These are phyloP conservation scores for Anorthoa munda DNA, from an alignment of 2,888 invertebrate species.

Conservation along the genomic window DNA sequence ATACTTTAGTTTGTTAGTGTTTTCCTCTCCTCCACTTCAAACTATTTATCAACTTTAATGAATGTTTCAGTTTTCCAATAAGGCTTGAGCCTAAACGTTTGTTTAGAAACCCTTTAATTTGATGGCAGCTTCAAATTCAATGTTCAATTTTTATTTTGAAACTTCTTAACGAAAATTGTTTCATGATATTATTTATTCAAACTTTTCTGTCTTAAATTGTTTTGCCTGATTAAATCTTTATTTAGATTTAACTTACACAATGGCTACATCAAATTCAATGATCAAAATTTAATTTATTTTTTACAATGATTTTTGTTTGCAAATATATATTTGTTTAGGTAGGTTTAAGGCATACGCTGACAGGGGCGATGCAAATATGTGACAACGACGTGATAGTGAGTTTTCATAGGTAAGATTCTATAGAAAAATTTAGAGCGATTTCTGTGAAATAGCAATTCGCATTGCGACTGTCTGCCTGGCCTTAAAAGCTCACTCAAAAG, in stretches of 20 bases:
- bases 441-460: background rate
- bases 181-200: background rate
- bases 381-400: no score
- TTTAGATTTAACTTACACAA: background rate
- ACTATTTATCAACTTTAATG: conserved; percentile 37
- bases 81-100: conserved; percentile 30
- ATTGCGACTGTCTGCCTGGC: background rate
- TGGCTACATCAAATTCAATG: background rate
- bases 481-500: background rate
- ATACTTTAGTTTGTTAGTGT: background rate
- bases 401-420: no score
- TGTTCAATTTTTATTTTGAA: background rate
- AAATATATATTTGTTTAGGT: background rate
- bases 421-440: no score
- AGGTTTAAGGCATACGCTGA: background rate
- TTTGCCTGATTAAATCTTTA: background rate
- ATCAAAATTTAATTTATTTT: background rate
- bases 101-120: conserved; percentile 9
- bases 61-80: conserved; percentile 32
- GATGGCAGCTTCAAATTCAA: background rate
- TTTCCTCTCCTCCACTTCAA: conserved; percentile 8
- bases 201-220: background rate
- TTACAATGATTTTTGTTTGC: background rate
- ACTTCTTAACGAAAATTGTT: background rate
- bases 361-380: no score